phyloP scores from a whole-genome alignment of 2,797 vertebrate species.

The Rhinichthys osculus region DNA sequence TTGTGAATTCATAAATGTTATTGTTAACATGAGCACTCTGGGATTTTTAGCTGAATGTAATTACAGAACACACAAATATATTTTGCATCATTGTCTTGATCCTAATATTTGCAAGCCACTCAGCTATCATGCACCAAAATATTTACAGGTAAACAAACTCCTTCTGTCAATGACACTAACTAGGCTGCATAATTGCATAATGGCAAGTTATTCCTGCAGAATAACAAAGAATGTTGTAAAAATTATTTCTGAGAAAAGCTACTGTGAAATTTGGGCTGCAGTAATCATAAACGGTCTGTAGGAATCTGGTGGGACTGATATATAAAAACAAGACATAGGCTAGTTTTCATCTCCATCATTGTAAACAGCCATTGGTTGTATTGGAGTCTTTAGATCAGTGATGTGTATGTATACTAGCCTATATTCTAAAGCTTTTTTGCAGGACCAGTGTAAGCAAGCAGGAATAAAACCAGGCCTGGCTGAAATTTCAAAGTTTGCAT shows the following conservation, averaged over 20 bases:
- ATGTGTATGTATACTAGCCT: not conserved
- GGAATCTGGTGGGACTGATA: not conserved
- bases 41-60: not conserved
- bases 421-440: not conserved
- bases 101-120: not conserved
- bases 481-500: not conserved
- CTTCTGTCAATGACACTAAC: not conserved
- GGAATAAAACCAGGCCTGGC: not conserved
- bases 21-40: not conserved
- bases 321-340: not conserved
- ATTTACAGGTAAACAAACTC: not conserved
- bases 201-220: not conserved
- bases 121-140: not conserved
- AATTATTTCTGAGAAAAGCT: not conserved
- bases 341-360: not conserved
- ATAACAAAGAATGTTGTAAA: not conserved
- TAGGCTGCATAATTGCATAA: not conserved
- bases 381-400: not conserved
- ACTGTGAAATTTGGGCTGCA: not conserved
- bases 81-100: not conserved
- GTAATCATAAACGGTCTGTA: not conserved
- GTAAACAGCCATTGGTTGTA: constrained; percentile 1
- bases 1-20: not conserved
- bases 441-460: not conserved
- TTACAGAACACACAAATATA: not conserved